Evolutionary conservation across 2,113 vertebrate species (phyloP).

Genomic region (Chaetodon auriga): DNA sequence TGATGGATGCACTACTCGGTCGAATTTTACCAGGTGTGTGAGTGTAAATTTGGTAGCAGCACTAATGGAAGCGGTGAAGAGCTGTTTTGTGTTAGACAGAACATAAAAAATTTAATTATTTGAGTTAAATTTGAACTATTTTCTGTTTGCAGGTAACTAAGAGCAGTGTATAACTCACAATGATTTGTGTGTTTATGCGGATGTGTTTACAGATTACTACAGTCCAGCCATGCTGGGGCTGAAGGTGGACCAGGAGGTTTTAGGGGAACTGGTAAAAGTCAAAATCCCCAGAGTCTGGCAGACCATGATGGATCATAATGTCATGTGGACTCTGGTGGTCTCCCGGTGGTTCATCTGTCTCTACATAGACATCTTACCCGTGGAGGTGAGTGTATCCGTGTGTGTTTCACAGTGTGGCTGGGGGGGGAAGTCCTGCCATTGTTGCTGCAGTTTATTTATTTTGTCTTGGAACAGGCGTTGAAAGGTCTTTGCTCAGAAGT

Average conservation of each 20-base stretch:
- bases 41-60: background rate
- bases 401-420: background rate
- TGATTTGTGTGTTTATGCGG: background rate
- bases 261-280: constrained; percentile 91
- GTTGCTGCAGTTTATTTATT: background rate
- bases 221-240: constrained; percentile 93
- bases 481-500: background rate
- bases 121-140: no score
- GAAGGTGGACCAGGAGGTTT: constrained; percentile 94
- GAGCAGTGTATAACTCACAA: background rate
- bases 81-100: background rate
- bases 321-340: constrained; percentile 94
- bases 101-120: background rate
- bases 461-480: background rate
- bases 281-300: constrained; percentile 91
- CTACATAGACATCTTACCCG: constrained; percentile 93
- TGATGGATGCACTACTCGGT: constrained; percentile 93
- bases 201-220: constrained; percentile 89
- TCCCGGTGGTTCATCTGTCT: constrained; percentile 98
- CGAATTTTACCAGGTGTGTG: constrained; percentile 93
- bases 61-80: background rate
- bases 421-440: no score
- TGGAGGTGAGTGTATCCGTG: constrained; percentile 88
- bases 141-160: background rate
- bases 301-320: constrained; percentile 88